Evolutionary conservation across 2,888 invertebrate species (phyloP).

Genomic region (Imbricaverruca yamaguchii): DNA sequence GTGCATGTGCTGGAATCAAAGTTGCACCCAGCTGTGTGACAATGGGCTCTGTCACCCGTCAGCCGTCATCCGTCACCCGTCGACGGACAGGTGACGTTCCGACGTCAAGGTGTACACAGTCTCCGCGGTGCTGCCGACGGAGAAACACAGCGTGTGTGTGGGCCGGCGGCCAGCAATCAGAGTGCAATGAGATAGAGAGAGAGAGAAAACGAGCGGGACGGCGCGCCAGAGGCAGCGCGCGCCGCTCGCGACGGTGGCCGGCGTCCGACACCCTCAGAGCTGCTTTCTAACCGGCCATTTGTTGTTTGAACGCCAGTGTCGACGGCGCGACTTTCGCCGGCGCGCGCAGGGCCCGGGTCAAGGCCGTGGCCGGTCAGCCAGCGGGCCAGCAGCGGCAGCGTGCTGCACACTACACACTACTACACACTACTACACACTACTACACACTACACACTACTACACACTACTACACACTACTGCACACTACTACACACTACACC

Average conservation of each 20-base stretch:
- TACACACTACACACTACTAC: too few species aligned
- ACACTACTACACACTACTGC: too few species aligned
- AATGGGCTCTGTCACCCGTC: too few species aligned
- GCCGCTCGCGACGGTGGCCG: neutral
- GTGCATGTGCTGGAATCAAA: too few species aligned
- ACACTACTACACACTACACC: too few species aligned
- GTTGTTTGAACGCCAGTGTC: neutral
- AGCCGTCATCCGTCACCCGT: too few species aligned
- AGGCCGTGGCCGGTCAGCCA: neutral
- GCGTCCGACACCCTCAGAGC: neutral
- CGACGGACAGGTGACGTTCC: too few species aligned
- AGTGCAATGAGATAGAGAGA: conserved; percentile 4
- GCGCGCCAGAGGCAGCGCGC: neutral
- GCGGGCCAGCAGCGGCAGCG: neutral
- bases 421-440: too few species aligned
- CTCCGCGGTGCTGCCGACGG: neutral
- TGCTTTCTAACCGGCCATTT: neutral
- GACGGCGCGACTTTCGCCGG: neutral
- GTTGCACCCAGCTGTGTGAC: too few species aligned
- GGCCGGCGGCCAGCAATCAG: neutral
- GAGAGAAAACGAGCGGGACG: neutral
- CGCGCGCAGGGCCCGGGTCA: neutral
- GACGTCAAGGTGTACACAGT: too few species aligned
- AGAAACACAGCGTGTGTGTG: neutral
- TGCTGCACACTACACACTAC: too few species aligned